These are phyloP conservation scores for Polydrusus cervinus DNA, from an alignment of 2,888 invertebrate genomes.

Conservation along the genomic window DNA sequence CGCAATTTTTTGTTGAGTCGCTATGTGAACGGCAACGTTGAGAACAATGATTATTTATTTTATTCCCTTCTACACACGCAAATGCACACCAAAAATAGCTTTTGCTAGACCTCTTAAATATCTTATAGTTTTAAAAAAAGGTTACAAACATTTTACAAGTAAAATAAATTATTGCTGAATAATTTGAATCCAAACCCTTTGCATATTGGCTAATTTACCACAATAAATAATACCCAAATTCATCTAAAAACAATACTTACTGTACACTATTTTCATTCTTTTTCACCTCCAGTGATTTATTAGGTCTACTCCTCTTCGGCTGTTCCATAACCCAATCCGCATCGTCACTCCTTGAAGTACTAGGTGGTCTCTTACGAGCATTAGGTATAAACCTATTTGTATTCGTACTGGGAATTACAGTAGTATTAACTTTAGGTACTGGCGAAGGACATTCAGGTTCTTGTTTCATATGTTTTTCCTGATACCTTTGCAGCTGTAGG, in stretches of 20 bases:
- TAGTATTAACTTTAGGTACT: constrained; percentile 64
- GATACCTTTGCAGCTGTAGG: constrained; percentile 88
- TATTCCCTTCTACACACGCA: no score
- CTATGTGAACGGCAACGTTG: no score
- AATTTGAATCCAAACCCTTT: no score
- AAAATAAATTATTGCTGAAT: no score
- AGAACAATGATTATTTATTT: no score
- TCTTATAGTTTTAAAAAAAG: no score
- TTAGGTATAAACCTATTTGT: constrained; percentile 52
- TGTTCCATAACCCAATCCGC: constrained; percentile 72
- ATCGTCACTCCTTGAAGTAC: constrained; percentile 68
- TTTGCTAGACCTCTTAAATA: no score
- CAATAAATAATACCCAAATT: no score
- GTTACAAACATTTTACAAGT: no score
- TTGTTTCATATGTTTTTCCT: constrained; percentile 85
- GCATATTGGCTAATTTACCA: no score
- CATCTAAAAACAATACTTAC: constrained; percentile 61
- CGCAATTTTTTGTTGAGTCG: no score
- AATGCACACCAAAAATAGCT: no score
- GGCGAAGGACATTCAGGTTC: constrained; percentile 61
- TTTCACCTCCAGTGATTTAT: constrained; percentile 62
- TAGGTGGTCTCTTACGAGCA: constrained; percentile 67
- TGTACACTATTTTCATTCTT: constrained; percentile 64
- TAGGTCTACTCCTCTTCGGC: constrained; percentile 68
- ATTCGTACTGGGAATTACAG: constrained; percentile 58